phyloP scores from a whole-genome alignment of 2,797 vertebrate genomes.

The Falco berigora region DNA sequence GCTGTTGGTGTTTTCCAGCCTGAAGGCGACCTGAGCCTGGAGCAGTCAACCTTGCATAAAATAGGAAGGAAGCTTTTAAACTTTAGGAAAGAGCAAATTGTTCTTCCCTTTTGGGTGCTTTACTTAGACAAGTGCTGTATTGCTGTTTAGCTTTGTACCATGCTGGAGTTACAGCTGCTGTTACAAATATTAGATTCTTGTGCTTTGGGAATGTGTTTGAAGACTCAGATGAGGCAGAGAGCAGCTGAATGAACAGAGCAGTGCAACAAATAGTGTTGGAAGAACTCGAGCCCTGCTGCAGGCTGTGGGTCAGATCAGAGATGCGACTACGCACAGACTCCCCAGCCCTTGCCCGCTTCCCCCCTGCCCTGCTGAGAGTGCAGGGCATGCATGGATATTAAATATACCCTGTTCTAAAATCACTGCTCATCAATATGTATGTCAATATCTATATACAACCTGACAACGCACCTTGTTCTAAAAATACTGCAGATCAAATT shows the following conservation, averaged over 20 bases:
- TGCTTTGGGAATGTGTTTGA: not conserved
- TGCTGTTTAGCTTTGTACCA: not conserved
- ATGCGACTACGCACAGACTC: not conserved
- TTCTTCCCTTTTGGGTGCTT: not conserved
- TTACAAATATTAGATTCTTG: not conserved
- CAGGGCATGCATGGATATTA: fast-evolving
- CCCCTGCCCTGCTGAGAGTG: not conserved
- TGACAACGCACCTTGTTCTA: not conserved
- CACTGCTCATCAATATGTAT: not conserved
- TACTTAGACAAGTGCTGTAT: not conserved
- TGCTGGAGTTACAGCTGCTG: not conserved
- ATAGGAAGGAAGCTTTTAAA: not conserved
- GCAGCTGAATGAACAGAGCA: not conserved
- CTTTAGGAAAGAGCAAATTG: not conserved
- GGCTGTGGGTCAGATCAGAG: not conserved
- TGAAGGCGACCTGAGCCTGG: not conserved
- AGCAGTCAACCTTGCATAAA: not conserved
- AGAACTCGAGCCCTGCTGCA: not conserved
- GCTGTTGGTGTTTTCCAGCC: not conserved
- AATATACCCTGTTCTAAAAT: not conserved
- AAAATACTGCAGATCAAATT: not conserved
- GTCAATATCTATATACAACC: not conserved
- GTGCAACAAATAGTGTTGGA: not conserved
- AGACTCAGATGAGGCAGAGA: not conserved
- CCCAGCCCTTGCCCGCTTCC: not conserved